Base-by-base conservation (phyloP, 2,113 vertebrate genomes). In the Pelobates fuscus region DNA sequence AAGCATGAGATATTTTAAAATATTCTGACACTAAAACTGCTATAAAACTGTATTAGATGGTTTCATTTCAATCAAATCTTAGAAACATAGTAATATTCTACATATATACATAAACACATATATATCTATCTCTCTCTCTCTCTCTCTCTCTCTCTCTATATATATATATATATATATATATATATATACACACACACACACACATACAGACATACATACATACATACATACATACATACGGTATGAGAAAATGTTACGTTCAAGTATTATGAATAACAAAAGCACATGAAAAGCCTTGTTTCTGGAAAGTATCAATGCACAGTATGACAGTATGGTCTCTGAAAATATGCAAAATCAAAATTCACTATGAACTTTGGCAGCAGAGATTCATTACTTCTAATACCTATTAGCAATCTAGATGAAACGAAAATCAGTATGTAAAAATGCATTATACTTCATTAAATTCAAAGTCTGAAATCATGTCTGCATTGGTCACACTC, bases 381-480 rank as follows among this genome's bases (percentile, higher is more conserved):
- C 89, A 79, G 79, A 87, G 64, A 84, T 89, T 92, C 86, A 90
- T 89, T 92, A 93, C 78, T 78, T 86, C 78, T 79, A 90, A 91
- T 87, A 89, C 70, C 78, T 88, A 87, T 82, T 79, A 91, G 86
- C 81, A 88, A 89, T 86, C 77, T 79, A 85, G 86, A 91, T 89
- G 82, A 85, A 91, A 92, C 88, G 60, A 81, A 88, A 86, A 81
- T 73, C 88, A 88, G 70, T 78, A 86, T 79, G 67, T 84, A 88
- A 88, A 91, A 91, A 80, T 89, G 89, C 82, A 91, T 92, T 86
- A 92, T 86, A 83, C 81, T 90, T 92, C 85, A 92, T 91, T 92
- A 93, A 87, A 91, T 85, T 91, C 88, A 86, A 89, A 83, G 83
- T 90, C 86, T 78, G 72, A 80, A 79, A 79, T 88, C 70, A 21